Evolutionary conservation across 2,797 vertebrate genomes (phyloP), one percentile per base, ranked within the genome.

Genomic region (Poecilia gillii): DNA sequence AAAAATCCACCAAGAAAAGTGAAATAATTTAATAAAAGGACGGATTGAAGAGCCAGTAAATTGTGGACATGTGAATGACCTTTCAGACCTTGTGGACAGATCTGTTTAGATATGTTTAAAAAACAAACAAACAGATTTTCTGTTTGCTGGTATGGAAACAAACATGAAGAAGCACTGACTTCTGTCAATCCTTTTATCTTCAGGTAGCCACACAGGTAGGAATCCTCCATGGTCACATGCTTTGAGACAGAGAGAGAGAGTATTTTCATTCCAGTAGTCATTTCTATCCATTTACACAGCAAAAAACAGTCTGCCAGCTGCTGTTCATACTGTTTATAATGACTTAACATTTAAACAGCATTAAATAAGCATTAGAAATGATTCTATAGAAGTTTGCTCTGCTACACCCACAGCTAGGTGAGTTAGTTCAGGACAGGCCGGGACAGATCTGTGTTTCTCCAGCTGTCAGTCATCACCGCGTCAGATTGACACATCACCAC

Each of bases 151-250:
- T 23, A 31, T 20, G 1, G 23, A 45, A 64, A 64, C 8, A 45
- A 66, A 45, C 0, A 57, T 1, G 1, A 43, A 57, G n/a, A 2
- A 59, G 7, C 12, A 79, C 97, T 97, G 94, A 99, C 98, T 97
- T 99, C 98, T 6, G 98, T 99, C 91, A 99, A 96, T 86, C 98
- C 98, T 96, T 99, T 99, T 91, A 99, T 99, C 95, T 99, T 99
- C 94, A 99, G 96, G 93, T 99, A 99, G 84, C 98, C 98, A 84
- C 98, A 99, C 87, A 99, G 92, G 93, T 99, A 99, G 33, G 98
- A 98, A 88, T 99, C 98, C 87, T 98, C 98, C 94, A 97, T 99
- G 68, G 98, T 99, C 91, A 99, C 98, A 75, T 99, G 98, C 98
- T 99, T 82, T 64, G 41, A 45, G 75, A 74, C 76, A 43, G 23